Percentiles rank a stretch among this genome's conserved stretches.
Conservation (phyloP, 1,140 invertebrate species). For the Drosophila bocqueti region DNA sequence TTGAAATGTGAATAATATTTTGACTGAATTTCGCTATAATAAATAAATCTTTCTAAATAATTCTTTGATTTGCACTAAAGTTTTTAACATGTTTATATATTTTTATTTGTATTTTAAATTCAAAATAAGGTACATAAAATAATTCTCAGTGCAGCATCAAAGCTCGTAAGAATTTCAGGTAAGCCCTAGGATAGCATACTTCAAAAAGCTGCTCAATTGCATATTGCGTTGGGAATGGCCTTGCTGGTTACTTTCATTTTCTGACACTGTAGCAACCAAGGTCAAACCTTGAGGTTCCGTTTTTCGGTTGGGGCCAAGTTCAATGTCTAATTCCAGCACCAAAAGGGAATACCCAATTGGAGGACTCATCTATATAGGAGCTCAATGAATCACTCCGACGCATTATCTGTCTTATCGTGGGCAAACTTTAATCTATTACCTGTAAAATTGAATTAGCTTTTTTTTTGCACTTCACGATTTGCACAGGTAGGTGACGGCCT, state of each 20-base stretch:
- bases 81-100: too few relatives aligned
- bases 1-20: too few relatives aligned
- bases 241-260: conserved; percentile 7
- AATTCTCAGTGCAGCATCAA: not conserved
- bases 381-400: conserved; percentile 25
- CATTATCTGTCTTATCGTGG: conserved; percentile 22
- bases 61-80: too few relatives aligned
- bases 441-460: conserved; percentile 28
- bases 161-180: conserved; percentile 30
- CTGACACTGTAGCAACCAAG: conserved; percentile 32
- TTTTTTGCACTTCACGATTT: conserved; percentile 27
- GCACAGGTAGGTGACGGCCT: conserved; percentile 16
- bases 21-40: too few relatives aligned
- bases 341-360: conserved; percentile 31
- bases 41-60: too few relatives aligned
- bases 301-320: conserved; percentile 19
- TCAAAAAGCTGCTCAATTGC: conserved; percentile 33
- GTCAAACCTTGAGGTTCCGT: conserved; percentile 7
- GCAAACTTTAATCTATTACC: conserved; percentile 8
- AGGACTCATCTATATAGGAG: conserved; percentile 2
- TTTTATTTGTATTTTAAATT: too few relatives aligned
- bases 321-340: conserved; percentile 28
- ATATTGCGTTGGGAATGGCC: not conserved
- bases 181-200: conserved; percentile 27
- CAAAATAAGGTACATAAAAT: not conserved